Evolutionary conservation across 2,888 invertebrate species (phyloP), one percentile per base, ranked within the genome.

Genomic region (Meganola albula): DNA sequence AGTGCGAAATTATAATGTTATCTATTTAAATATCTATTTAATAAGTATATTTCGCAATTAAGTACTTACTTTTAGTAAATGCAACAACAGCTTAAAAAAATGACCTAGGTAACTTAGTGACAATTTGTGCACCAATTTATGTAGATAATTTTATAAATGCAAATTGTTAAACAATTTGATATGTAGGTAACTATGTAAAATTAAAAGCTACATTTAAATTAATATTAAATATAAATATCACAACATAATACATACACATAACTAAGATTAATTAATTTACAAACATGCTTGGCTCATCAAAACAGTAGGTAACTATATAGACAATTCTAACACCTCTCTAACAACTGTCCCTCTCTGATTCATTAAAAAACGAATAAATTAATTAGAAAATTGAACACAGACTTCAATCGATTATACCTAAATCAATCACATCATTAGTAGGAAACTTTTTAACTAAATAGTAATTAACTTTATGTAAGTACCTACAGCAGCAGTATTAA

Each of bases 161-260:
- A 69, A 71, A 73, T 71, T 70, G 66, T 73, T 56, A 49, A 52
- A 73, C 70, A 71, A 70, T 65, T 64, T 61, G 58, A 62, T 62
- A 57, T 56, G 45, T n/a, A n/a, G n/a, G n/a, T 56, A 35, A 46
- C 50, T 46, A 48, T 48, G 35, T 49, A 52, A 60, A 43, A 46
- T 43, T 42, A 59, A 50, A 30, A 24, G 12, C 26, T 32, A 27
- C 21, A 43, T 36, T 44, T 30, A 39, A 42, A 32, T 27, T 42
- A 53, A 38, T 24, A 45, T 49, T 50, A 31, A 45, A 50, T 50
- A 53, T 51, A 61, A 51, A 60, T 69, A 70, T 68, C 67, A 70
- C 66, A 69, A 70, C 60, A 64, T 59, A 63, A 44, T 48, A 31
- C 40, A 40, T 35, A 43, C 44, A 42, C 24, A 54, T 31, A 31